A percentile compares a stretch with the other conserved stretches of the same genome.
Conservation (phyloP, 2,797 vertebrate species). For the Heterohyrax brucei region DNA sequence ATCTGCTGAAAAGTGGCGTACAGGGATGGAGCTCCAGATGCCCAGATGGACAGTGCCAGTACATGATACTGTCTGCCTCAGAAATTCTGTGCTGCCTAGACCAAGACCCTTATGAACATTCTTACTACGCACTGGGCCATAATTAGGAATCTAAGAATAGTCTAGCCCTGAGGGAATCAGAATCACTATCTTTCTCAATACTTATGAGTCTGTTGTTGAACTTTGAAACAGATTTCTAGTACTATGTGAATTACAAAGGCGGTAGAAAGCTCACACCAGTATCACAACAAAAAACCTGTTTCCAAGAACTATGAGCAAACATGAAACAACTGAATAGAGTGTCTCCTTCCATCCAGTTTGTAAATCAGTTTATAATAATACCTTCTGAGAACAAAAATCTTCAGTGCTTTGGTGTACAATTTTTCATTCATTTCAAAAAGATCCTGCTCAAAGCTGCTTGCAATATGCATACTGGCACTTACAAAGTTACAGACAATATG, state of each 20-base stretch:
- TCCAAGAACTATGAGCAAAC: not conserved
- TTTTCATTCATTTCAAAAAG: slow-evolving; percentile 54
- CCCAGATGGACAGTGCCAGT: not conserved
- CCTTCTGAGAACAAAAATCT: not conserved
- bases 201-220: not conserved
- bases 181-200: not conserved
- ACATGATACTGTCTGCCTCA: not conserved
- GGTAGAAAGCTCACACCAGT: not conserved
- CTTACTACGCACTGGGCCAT: not conserved
- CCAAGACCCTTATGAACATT: not conserved
- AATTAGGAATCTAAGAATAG: not conserved
- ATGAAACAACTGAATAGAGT: not conserved
- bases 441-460: not conserved
- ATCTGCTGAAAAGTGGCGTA: slow-evolving; percentile 8
- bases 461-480: not conserved
- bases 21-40: not conserved
- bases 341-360: not conserved
- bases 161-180: not conserved
- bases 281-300: not conserved
- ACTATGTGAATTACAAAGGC: not conserved
- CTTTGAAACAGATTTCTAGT: slow-evolving; percentile 14
- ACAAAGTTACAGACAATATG: not conserved
- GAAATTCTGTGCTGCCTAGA: not conserved
- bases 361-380: not conserved
- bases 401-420: slow-evolving; percentile 31